A percentile compares a stretch with the other conserved stretches of the same genome.
phyloP scores from a whole-genome alignment of 2,888 invertebrate species.

The Camponotus fellah region DNA sequence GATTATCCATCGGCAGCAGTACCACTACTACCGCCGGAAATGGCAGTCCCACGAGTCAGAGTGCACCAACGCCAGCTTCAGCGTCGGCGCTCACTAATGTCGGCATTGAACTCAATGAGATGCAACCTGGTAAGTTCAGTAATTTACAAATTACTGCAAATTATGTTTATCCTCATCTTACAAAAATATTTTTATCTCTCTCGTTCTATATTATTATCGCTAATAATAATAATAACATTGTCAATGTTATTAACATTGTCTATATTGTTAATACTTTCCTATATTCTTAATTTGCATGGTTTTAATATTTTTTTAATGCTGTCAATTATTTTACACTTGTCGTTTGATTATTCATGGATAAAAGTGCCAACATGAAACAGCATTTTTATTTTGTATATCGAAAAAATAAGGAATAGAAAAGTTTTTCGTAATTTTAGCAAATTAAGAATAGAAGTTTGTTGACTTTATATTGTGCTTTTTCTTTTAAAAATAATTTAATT shows the following conservation, averaged over 20 bases:
- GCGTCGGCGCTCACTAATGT: constrained; percentile 78
- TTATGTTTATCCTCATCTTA: neutral
- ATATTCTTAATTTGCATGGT: no score
- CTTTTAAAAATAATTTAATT: no score
- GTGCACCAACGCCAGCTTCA: constrained; percentile 71
- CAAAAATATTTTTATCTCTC: neutral
- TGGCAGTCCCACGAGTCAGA: constrained; percentile 75
- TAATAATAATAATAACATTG: neutral
- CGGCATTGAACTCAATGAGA: constrained; percentile 82
- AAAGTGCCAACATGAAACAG: no score
- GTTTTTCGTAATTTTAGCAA: no score
- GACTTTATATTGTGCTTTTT: no score
- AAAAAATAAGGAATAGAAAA: no score
- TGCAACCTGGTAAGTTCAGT: constrained; percentile 80
- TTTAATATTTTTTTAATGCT: no score
- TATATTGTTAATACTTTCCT: neutral
- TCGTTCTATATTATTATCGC: neutral
- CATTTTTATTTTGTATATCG: no score
- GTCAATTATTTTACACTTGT: no score
- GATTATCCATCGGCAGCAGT: constrained; percentile 71
- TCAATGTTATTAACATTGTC: neutral
- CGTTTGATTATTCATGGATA: no score
- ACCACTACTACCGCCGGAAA: constrained; percentile 67
- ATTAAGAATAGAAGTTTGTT: no score
- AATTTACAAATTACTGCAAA: neutral